Conservation (phyloP, 2,113 vertebrate species). For the Indicator maculatus region DNA sequence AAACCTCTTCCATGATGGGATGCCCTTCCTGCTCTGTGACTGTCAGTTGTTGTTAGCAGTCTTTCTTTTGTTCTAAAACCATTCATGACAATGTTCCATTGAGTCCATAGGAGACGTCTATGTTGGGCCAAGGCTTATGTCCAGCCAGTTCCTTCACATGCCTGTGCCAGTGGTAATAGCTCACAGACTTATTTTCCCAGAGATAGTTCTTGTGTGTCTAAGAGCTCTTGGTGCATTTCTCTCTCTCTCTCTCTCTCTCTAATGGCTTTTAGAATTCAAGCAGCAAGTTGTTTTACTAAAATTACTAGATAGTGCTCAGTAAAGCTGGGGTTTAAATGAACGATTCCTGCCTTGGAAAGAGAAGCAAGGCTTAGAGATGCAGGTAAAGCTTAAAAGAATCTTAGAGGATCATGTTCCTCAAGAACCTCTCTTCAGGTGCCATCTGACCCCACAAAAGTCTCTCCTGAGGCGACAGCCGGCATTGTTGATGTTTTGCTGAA, state of each 20-base stretch:
- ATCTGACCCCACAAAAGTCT: background rate
- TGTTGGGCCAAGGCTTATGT: background rate
- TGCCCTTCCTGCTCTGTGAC: background rate
- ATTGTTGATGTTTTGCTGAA: background rate
- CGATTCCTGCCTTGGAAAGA: background rate
- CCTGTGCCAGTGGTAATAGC: background rate
- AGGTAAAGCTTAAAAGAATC: background rate
- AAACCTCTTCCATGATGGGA: background rate
- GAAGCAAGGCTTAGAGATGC: background rate
- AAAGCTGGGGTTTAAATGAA: background rate
- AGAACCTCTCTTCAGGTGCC: background rate
- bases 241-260: background rate
- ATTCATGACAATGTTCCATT: background rate
- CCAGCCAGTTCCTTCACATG: background rate
- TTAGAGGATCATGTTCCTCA: accelerated
- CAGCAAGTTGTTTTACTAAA: background rate
- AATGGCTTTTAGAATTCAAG: background rate
- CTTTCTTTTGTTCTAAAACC: background rate
- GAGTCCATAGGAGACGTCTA: background rate
- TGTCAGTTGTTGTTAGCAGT: background rate
- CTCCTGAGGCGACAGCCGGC: background rate
- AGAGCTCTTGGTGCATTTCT: background rate
- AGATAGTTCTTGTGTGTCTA: background rate
- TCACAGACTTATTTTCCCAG: background rate
- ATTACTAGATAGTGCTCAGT: background rate